Percentiles rank a stretch among this genome's conserved stretches.
These are phyloP conservation scores for Crossocerus cetratus DNA, from an alignment of 2,888 invertebrate species.

Conservation along the genomic window DNA sequence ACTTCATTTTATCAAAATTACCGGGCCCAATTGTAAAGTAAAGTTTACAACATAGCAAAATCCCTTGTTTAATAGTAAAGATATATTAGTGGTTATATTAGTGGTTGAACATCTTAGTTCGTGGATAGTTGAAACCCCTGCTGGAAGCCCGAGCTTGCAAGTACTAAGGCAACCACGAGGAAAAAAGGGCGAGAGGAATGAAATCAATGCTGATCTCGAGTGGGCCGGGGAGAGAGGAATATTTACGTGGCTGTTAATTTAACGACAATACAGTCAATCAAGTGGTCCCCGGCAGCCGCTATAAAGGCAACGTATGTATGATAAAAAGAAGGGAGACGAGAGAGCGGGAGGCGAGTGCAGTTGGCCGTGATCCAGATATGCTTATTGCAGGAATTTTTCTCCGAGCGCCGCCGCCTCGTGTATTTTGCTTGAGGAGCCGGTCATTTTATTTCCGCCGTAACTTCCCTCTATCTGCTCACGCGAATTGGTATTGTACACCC, in stretches of 20 bases:
- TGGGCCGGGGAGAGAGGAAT: constrained; percentile 14
- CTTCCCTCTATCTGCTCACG: constrained; percentile 45
- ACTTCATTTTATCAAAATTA: too few relatives aligned
- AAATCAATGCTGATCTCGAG: not conserved
- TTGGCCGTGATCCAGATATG: constrained; percentile 57
- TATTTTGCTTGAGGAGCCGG: constrained; percentile 53
- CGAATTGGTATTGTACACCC: constrained; percentile 18
- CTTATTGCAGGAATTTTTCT: constrained; percentile 60
- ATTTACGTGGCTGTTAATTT: constrained; percentile 50
- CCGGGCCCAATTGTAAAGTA: too few relatives aligned
- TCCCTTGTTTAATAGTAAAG: too few relatives aligned
- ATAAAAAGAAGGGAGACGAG: constrained; percentile 42
- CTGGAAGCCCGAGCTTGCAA: too few relatives aligned
- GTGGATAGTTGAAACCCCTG: too few relatives aligned
- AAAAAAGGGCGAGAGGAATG: too few relatives aligned
- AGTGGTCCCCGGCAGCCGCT: constrained; percentile 29
- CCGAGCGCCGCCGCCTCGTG: constrained; percentile 15
- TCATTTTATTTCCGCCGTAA: constrained; percentile 56
- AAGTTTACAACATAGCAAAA: too few relatives aligned
- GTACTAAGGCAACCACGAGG: too few relatives aligned
- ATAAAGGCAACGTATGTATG: constrained; percentile 51
- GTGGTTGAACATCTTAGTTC: too few relatives aligned
- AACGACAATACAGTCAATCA: constrained; percentile 51
- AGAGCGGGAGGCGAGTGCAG: constrained; percentile 29
- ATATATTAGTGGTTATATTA: too few relatives aligned